Evolutionary conservation across 1,140 invertebrate species (phyloP).

Genomic region (Sitodiplosis mosellana): DNA sequence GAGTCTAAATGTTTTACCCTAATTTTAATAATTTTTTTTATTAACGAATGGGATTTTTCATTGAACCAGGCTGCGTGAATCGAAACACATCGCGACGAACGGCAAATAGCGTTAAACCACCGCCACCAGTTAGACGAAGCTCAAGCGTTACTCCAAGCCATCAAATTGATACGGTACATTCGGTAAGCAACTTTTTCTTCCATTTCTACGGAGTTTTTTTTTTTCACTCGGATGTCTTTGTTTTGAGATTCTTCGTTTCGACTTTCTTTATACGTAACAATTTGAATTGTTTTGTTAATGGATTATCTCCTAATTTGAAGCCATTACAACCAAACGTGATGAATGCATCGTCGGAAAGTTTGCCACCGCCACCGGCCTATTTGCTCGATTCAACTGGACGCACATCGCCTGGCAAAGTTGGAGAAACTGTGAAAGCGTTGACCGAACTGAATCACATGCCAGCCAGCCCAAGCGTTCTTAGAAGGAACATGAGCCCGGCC

Average conservation of each 20-base stretch:
- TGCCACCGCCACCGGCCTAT: conserved; percentile 71
- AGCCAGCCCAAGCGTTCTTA: conserved; percentile 57
- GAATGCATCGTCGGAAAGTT: conserved; percentile 34
- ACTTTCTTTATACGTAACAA: too few species aligned
- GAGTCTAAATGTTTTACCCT: too few species aligned
- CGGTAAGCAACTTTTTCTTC: too few species aligned
- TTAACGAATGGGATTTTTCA: background rate
- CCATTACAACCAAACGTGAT: conserved; percentile 7
- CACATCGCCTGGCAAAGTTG: conserved; percentile 41
- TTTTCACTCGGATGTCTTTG: too few species aligned
- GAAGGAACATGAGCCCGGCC: conserved; percentile 19
- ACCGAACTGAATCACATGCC: conserved; percentile 72
- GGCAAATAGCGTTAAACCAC: conserved; percentile 48
- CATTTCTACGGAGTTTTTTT: too few species aligned
- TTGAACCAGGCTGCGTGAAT: conserved; percentile 11
- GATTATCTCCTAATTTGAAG: conserved; percentile 3
- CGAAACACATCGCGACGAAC: conserved; percentile 27
- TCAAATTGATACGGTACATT: background rate
- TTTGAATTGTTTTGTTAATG: too few species aligned
- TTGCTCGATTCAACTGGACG: conserved; percentile 36
- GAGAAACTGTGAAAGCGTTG: conserved; percentile 67
- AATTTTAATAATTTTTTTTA: background rate
- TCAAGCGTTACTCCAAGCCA: conserved; percentile 50
- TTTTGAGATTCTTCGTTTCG: too few species aligned
- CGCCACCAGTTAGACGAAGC: conserved; percentile 67